phyloP scores from a whole-genome alignment of 64 coral and sea anemone species.

The Trachythela sp. region DNA sequence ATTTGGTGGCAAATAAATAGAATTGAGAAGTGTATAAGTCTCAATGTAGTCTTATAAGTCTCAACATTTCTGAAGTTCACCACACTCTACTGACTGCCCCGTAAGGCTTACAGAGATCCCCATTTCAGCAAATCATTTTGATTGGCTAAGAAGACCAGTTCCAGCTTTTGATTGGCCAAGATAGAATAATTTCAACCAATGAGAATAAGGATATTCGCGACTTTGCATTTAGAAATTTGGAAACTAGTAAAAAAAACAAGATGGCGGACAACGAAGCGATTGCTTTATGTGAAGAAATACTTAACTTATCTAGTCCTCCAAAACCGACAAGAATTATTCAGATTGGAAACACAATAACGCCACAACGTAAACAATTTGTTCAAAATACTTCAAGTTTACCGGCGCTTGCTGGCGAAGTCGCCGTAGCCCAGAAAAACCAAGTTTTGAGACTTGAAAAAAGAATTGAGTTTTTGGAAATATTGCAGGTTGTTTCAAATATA shows the following conservation, averaged over 20 bases:
- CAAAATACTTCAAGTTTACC: not conserved
- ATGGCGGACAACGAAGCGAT: not conserved
- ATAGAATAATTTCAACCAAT: no score
- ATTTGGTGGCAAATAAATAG: no score
- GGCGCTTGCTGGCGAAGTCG: not conserved
- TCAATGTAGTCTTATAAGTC: no score
- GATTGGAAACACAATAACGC: not conserved
- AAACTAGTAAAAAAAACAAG: not conserved
- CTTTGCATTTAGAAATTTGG: not conserved
- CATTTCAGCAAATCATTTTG: no score
- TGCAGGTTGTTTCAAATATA: not conserved
- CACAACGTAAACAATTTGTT: not conserved
- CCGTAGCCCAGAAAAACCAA: constrained; percentile 1
- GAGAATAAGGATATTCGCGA: no score
- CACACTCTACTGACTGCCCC: no score
- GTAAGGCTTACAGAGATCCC: no score
- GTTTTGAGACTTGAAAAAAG: constrained; percentile 2
- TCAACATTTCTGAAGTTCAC: no score
- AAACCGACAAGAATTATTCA: not conserved
- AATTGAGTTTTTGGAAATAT: not conserved
- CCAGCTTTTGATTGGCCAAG: no score
- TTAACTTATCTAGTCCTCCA: constrained; percentile 16
- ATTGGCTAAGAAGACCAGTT: no score
- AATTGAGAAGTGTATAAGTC: no score
- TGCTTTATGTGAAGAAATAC: not conserved